phyloP scores from a whole-genome alignment of 2,113 vertebrate genomes.

The Puma concolor region DNA sequence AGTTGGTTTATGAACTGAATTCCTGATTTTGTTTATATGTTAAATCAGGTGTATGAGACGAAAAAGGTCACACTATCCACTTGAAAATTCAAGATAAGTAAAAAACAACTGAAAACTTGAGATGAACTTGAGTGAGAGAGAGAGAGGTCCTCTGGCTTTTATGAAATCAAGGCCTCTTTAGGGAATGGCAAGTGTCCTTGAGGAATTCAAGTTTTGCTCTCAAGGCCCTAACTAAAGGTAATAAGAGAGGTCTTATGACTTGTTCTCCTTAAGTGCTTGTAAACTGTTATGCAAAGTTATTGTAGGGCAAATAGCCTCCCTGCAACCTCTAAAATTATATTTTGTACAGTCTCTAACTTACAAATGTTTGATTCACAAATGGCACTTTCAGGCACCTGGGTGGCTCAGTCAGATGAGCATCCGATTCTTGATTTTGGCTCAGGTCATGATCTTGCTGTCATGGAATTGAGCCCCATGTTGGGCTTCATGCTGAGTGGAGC shows the following conservation, averaged over 20 bases:
- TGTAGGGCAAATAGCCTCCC: neutral
- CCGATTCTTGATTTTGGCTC: too few species aligned
- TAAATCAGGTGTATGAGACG: neutral
- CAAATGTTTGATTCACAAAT: neutral
- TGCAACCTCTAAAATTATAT: neutral
- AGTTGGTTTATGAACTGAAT: neutral
- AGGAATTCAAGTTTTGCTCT: neutral
- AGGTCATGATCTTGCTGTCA: too few species aligned
- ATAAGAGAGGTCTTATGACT: neutral
- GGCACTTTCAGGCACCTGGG: neutral
- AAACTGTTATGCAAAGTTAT: neutral
- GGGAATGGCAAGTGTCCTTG: neutral
- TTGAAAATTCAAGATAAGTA: neutral
- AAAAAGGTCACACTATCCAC: neutral
- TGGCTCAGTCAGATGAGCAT: too few species aligned
- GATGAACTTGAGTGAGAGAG: neutral
- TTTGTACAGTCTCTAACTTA: neutral
- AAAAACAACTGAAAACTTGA: neutral
- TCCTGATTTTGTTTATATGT: conserved; percentile 17
- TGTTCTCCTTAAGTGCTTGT: neutral
- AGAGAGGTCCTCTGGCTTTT: neutral
- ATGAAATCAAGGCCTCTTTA: conserved; percentile 10
- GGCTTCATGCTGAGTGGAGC: too few species aligned
- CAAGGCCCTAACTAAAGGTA: neutral
- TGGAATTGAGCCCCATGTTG: too few species aligned